phyloP scores from a whole-genome alignment of 37 sponge, comb jelly and placozoan species.

The Haliclona indistincta region DNA sequence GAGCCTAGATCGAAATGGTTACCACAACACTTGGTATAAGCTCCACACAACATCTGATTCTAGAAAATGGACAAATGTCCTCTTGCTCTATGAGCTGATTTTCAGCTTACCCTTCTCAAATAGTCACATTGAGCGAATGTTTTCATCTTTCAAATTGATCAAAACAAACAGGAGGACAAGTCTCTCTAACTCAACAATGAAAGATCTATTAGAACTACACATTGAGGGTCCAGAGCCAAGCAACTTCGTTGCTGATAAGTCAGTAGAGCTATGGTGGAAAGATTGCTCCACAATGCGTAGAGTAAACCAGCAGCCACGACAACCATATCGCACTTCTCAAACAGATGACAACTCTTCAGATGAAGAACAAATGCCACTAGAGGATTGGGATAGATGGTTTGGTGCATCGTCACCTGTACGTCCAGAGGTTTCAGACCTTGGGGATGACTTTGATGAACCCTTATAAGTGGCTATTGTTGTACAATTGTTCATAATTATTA shows the following conservation, averaged over 20 bases:
- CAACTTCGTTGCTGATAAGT: conserved; percentile 8
- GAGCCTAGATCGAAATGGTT: neutral
- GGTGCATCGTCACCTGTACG: neutral
- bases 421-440: neutral
- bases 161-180: conserved; percentile 28
- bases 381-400: conserved; percentile 19
- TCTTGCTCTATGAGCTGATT: conserved; percentile 25
- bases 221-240: conserved; percentile 17
- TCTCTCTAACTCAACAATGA: neutral
- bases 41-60: conserved; percentile 27
- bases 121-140: conserved; percentile 17
- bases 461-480: neutral
- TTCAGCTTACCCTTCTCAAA: conserved; percentile 43
- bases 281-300: conserved; percentile 17
- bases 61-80: conserved; percentile 29
- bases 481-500: neutral
- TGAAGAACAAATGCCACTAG: neutral
- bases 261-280: conserved; percentile 24
- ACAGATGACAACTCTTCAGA: neutral
- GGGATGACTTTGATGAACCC: neutral
- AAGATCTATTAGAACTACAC: conserved; percentile 13
- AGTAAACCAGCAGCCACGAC: conserved; percentile 7
- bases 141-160: conserved; percentile 18
- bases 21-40: conserved; percentile 11
- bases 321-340: neutral